Conservation (phyloP, 1,140 invertebrate species). For the Neomicropteryx cornuta region DNA sequence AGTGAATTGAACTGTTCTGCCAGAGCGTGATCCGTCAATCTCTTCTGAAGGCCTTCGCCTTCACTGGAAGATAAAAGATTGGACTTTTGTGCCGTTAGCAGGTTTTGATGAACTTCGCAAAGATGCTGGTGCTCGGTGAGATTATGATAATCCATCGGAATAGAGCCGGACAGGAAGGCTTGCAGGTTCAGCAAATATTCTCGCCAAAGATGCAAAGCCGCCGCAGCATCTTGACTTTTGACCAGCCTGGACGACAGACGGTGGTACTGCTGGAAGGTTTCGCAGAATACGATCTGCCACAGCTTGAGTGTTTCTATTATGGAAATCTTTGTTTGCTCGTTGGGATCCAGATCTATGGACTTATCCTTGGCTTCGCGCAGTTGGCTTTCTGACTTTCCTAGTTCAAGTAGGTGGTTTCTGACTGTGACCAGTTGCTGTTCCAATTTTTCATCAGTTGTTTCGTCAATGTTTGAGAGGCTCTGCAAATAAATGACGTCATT, state of each 20-base stretch:
- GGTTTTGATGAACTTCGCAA: slow-evolving; percentile 73
- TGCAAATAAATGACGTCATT: slow-evolving; percentile 13
- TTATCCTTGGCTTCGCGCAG: slow-evolving; percentile 56
- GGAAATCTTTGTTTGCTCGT: slow-evolving; percentile 49
- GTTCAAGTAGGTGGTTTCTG: slow-evolving; percentile 58
- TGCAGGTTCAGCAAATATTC: slow-evolving; percentile 73
- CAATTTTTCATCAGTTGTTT: slow-evolving; percentile 39
- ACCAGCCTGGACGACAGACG: slow-evolving; percentile 65
- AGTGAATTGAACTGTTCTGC: slow-evolving; percentile 67
- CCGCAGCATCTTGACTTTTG: slow-evolving; percentile 61
- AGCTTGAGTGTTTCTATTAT: slow-evolving; percentile 62
- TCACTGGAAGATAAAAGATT: slow-evolving; percentile 41
- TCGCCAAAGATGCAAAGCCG: slow-evolving; percentile 65
- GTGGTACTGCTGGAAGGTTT: slow-evolving; percentile 81
- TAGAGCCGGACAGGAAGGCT: slow-evolving; percentile 63
- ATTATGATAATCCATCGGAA: slow-evolving; percentile 68
- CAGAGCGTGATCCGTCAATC: slow-evolving; percentile 34
- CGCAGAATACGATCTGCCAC: slow-evolving; percentile 79
- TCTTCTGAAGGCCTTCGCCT: slow-evolving; percentile 38
- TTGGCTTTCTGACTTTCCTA: slow-evolving; percentile 61
- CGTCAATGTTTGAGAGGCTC: slow-evolving; percentile 17
- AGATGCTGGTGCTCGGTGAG: slow-evolving; percentile 71
- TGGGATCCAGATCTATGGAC: slow-evolving; percentile 42
- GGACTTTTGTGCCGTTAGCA: slow-evolving; percentile 64
- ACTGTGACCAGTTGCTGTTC: slow-evolving; percentile 66